Evolutionary conservation across 2,113 vertebrate genomes (phyloP).

Genomic region (Bubo scandiacus): DNA sequence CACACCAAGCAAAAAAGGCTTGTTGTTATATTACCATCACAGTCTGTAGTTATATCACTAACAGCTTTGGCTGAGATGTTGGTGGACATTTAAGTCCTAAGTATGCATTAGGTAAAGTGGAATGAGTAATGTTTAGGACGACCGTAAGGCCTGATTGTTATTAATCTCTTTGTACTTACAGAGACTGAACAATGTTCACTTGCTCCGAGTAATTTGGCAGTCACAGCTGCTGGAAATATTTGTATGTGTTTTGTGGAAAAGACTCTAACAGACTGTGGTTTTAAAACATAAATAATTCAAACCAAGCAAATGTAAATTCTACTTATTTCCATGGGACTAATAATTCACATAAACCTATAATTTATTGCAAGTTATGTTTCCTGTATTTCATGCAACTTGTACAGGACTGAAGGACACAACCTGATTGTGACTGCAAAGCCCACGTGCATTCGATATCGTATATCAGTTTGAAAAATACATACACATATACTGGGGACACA

Average conservation of each 20-base stretch:
- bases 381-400: background rate
- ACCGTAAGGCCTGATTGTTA: background rate
- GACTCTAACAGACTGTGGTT: background rate
- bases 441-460: rapidly evolving
- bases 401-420: background rate
- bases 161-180: background rate
- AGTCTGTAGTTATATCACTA: background rate
- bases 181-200: background rate
- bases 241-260: background rate
- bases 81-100: background rate
- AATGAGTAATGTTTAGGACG: background rate
- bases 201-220: background rate
- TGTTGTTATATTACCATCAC: background rate
- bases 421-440: background rate
- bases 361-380: background rate
- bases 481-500: background rate
- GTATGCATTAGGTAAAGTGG: background rate
- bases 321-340: background rate
- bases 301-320: background rate
- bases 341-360: background rate
- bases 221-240: background rate
- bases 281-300: background rate
- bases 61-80: background rate
- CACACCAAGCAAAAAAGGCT: background rate
- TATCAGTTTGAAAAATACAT: background rate